Base-by-base conservation (phyloP, 2,797 vertebrate species). In the Coluber constrictor region DNA sequence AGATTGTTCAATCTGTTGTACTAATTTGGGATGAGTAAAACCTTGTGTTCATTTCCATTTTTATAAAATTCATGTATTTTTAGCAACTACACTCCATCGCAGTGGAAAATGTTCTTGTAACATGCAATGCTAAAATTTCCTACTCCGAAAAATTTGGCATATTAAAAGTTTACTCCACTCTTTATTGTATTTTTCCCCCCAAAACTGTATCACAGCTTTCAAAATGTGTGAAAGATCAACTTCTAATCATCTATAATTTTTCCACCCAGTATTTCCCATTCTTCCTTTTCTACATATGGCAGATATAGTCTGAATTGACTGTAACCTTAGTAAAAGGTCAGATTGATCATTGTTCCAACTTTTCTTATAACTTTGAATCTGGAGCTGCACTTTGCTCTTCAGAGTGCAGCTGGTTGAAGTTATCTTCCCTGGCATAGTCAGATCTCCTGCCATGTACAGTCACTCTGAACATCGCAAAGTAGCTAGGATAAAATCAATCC, bases 111-210 rank as follows among this genome's bases (percentile, higher is more conserved):
- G 94, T 95, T 96, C 94, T 94, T n/a, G 90, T 92, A 94, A 95
- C 93, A 95, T 56, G 90, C 92, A 90, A 91, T 94, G 91, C 95
- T 95, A 92, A 94, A 96, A 93, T 95, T 95, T 95, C 94, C 95
- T 55, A 83, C 93, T 93, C 94, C 89, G 95, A 95, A 94, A 96
- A 95, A 92, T 95, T 96, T 94, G 96, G 95, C 96, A 96, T 94
- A 96, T 96, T 94, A 93, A 93, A 93, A 93, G 87, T 93, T 96
- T 96, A 96, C 95, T 96, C 95, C 93, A 93, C 95, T 96, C 95
- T 96, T 96, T 96, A 94, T 94, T 94, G 92, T 95, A 94, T 95
- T 96, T 94, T 94, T 94, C 2, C 2, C 6, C 6, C 27, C 94
- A 96, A 95, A 96, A 92, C 92, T 63, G 87, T 51, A 94, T 61